Base-by-base conservation (phyloP, 2,113 vertebrate species). In the Ibidorhyncha struthersii region DNA sequence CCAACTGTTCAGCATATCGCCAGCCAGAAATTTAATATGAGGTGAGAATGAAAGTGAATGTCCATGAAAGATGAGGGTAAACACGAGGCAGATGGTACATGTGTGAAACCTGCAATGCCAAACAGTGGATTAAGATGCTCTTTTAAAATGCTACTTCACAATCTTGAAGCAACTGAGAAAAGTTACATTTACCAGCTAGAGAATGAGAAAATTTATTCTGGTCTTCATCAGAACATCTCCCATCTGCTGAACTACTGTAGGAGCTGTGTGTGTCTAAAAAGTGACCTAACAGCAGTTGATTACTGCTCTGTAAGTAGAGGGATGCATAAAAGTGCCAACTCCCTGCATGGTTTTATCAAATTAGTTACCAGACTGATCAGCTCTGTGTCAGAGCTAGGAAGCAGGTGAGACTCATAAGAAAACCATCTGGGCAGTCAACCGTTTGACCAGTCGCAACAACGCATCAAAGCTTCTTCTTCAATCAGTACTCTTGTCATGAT, bases 1-100 rank as follows among this genome's bases (percentile, higher is more conserved):
- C 95, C 97, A 96, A 94, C 81, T 91, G 95, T 94, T 92, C 89
- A 94, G 70, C 22, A 3, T 73, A 73, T 95, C 74, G 91, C 93
- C 78, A 93, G 96, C 95, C 95, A 96, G 78, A 96, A 95, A 97
- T 97, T 85, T 93, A 94, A 89, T 89, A 72, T 72, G 93, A 97
- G 77, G 86, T 94, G 89, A 96, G 89, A 96, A 96, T 55, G 40
- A 90, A 91, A 82, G 70, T 91, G 58, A 96, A 92, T 77, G 84
- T 89, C 91, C 84, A 89, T 59, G 58, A 82, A 47, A 86, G 45
- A 93, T 69, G 34, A 85, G 55, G 22, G 74, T 91, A 94, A 97
- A 94, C 91, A 96, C 78, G 52, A 96, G 86, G 78, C 96, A 96
- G 93, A 91, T 91, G 93, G 96, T 89, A 73, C 36, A 50, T 82